phyloP scores from a whole-genome alignment of 2,113 vertebrate genomes.

The Alosa alosa region DNA sequence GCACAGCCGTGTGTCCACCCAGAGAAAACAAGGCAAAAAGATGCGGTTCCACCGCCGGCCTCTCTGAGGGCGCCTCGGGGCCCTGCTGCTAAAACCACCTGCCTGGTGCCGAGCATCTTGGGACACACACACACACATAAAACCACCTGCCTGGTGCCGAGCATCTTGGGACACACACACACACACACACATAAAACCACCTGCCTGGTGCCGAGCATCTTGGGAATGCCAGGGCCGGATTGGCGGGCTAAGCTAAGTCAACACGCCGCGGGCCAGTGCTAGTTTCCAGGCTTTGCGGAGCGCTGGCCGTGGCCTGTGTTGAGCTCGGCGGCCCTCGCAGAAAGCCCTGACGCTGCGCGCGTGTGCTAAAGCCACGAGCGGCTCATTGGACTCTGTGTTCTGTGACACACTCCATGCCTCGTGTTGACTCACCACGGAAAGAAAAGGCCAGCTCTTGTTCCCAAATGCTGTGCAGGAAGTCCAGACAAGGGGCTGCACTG shows the following conservation, averaged over 20 bases:
- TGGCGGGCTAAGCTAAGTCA: slow-evolving; percentile 44
- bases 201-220: slow-evolving; percentile 30
- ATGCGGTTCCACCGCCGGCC: neutral
- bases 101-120: slow-evolving; percentile 37
- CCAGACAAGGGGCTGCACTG: neutral
- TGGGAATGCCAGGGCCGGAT: slow-evolving; percentile 49
- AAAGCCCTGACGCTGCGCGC: slow-evolving; percentile 28
- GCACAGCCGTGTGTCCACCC: neutral
- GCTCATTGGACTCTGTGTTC: neutral
- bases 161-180: too few relatives aligned
- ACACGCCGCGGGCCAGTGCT: slow-evolving; percentile 36
- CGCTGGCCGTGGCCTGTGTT: slow-evolving; percentile 41
- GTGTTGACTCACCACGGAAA: neutral
- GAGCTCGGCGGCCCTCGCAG: slow-evolving; percentile 30
- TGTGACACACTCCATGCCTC: neutral
- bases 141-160: too few relatives aligned
- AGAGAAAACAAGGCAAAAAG: neutral
- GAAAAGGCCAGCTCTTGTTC: neutral
- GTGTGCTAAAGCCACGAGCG: neutral
- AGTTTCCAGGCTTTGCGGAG: slow-evolving; percentile 51
- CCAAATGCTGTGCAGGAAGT: neutral
- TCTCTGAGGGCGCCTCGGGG: neutral
- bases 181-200: neutral
- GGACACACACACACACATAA: neutral
- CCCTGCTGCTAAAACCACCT: neutral